Conservation (phyloP, 2,888 invertebrate species). For the Steromphala cineraria region DNA sequence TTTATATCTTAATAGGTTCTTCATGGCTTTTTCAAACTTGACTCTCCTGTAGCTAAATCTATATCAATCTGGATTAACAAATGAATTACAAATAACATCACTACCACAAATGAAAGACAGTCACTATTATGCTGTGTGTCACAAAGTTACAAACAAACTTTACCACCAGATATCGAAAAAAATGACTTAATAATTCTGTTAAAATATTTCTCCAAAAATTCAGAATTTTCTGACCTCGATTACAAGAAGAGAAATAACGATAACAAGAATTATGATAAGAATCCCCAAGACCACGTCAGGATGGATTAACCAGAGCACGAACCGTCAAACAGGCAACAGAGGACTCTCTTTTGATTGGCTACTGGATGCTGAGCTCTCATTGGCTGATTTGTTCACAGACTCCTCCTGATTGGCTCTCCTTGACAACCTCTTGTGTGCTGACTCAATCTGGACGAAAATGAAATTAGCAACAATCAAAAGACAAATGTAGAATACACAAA, state of each 20-base stretch:
- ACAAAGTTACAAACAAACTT: no score
- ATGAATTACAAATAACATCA: no score
- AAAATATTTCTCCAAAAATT: background rate
- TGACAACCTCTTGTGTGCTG: constrained; percentile 44
- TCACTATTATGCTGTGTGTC: no score
- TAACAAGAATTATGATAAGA: constrained; percentile 29
- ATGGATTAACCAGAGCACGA: constrained; percentile 65
- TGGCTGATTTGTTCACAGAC: background rate
- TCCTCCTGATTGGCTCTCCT: background rate
- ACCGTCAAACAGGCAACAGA: constrained; percentile 68
- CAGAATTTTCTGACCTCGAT: constrained; percentile 16
- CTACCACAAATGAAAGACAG: no score
- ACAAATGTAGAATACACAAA: no score
- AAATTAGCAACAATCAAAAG: background rate
- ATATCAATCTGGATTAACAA: no score
- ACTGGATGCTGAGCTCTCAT: background rate
- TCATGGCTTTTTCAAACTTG: no score
- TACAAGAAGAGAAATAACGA: constrained; percentile 27
- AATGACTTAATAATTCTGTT: no score
- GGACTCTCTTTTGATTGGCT: background rate
- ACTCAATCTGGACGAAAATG: constrained; percentile 50
- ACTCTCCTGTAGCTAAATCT: no score
- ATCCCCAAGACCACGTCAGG: constrained; percentile 61
- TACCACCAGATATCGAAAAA: no score
- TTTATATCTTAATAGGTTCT: no score